phyloP scores from a whole-genome alignment of 2,888 invertebrate genomes.

The Nematopogon swammerdamellus region DNA sequence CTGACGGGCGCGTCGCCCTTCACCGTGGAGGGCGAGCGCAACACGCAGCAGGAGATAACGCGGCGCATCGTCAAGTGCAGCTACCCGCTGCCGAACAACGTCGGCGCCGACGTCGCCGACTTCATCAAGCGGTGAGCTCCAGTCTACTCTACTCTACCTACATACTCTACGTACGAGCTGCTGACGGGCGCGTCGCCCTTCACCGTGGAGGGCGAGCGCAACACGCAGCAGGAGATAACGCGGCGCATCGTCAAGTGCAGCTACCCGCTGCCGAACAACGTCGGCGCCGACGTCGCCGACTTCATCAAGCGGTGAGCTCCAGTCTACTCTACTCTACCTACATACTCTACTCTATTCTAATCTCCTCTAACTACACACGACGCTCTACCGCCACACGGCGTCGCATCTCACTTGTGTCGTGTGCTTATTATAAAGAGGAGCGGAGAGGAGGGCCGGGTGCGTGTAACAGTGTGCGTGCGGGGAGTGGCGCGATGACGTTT shows the following conservation, averaged over 20 bases:
- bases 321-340: not conserved
- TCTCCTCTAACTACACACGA: too few relatives aligned
- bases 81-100: conserved; percentile 83
- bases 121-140: conserved; percentile 58
- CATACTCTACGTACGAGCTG: conserved; percentile 80
- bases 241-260: conserved; percentile 82
- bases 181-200: conserved; percentile 97
- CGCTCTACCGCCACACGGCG: not conserved
- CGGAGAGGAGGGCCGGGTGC: not conserved
- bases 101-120: conserved; percentile 71
- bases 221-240: conserved; percentile 94
- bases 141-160: not conserved
- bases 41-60: conserved; percentile 94
- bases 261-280: conserved; percentile 83
- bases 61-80: conserved; percentile 82
- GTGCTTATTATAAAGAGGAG: not conserved
- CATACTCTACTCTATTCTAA: too few relatives aligned
- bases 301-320: conserved; percentile 58
- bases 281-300: conserved; percentile 71
- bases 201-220: conserved; percentile 91
- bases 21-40: conserved; percentile 91
- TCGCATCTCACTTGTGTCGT: not conserved
- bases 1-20: conserved; percentile 97
- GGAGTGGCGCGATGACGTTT: too few relatives aligned
- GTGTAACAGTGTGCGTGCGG: too few relatives aligned